phyloP scores from a whole-genome alignment of 1,140 invertebrate genomes.

The Conopomorpha cramerella region DNA sequence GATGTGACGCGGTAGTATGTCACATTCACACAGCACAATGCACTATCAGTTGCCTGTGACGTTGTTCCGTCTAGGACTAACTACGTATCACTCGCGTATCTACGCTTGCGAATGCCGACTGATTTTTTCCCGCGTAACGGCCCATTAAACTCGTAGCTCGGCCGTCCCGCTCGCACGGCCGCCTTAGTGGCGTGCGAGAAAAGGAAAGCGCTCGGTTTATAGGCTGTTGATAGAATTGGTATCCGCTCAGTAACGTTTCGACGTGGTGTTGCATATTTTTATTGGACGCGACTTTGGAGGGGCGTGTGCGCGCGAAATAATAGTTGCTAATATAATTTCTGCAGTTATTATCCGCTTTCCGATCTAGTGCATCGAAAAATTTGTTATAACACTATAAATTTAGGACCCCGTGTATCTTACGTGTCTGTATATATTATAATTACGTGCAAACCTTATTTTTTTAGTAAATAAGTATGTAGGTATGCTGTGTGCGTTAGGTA shows the following conservation, averaged over 20 bases:
- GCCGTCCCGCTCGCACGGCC: slow-evolving; percentile 45
- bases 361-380: no score
- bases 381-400: no score
- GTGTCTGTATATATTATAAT: no score
- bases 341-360: no score
- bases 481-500: no score
- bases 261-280: slow-evolving; percentile 60
- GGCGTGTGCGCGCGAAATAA: slow-evolving; percentile 14
- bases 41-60: slow-evolving; percentile 35
- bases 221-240: slow-evolving; percentile 62
- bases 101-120: slow-evolving; percentile 57
- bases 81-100: slow-evolving; percentile 59
- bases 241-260: slow-evolving; percentile 54
- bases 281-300: slow-evolving; percentile 32
- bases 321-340: no score
- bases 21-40: slow-evolving; percentile 15
- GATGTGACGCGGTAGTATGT: slow-evolving; percentile 2
- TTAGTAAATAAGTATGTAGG: no score
- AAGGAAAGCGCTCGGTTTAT: slow-evolving; percentile 61
- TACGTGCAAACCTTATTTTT: no score
- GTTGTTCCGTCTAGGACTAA: no score
- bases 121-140: slow-evolving; percentile 58
- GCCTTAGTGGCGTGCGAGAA: slow-evolving; percentile 45
- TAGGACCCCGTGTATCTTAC: no score
- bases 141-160: slow-evolving; percentile 58